phyloP scores from a whole-genome alignment of 2,797 vertebrate species.

The Odontamblyopus rebecca region DNA sequence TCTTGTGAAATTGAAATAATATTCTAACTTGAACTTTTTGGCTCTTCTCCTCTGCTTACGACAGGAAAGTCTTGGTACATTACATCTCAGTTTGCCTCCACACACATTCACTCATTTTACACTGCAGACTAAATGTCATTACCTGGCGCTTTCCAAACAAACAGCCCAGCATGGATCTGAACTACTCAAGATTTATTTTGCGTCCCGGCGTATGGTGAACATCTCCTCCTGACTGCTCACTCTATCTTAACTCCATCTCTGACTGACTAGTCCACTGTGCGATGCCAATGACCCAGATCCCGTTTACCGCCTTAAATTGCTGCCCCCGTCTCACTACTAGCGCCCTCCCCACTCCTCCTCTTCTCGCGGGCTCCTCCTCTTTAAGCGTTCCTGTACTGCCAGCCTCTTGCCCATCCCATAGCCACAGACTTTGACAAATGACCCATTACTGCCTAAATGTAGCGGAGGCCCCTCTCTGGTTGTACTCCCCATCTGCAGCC shows the following conservation, averaged over 20 bases:
- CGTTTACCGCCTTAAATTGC: constrained; percentile 66
- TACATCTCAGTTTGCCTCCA: constrained; percentile 2
- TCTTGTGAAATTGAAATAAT: too few relatives aligned
- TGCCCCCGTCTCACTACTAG: constrained; percentile 36
- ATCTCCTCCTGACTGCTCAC: constrained; percentile 5
- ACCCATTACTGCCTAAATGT: constrained; percentile 49
- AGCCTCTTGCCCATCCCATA: constrained; percentile 45
- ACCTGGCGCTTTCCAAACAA: constrained; percentile 49
- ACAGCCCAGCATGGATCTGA: constrained; percentile 34
- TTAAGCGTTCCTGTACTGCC: constrained; percentile 31
- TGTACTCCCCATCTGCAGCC: constrained; percentile 31
- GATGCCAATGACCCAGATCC: constrained; percentile 72
- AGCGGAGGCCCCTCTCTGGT: constrained; percentile 26
- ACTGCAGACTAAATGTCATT: constrained; percentile 13
- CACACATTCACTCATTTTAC: constrained; percentile 2
- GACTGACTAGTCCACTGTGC: constrained; percentile 75
- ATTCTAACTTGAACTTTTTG: neutral
- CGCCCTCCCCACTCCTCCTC: neutral
- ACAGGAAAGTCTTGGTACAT: constrained; percentile 6
- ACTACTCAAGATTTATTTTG: constrained; percentile 28
- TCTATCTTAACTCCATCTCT: constrained; percentile 37
- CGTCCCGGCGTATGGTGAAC: constrained; percentile 17
- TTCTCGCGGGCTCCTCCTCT: constrained; percentile 24
- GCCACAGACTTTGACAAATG: constrained; percentile 67
- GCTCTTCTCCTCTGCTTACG: neutral